Conservation (phyloP, 2,113 vertebrate genomes). For the Thalassarche chlororhynchos region DNA sequence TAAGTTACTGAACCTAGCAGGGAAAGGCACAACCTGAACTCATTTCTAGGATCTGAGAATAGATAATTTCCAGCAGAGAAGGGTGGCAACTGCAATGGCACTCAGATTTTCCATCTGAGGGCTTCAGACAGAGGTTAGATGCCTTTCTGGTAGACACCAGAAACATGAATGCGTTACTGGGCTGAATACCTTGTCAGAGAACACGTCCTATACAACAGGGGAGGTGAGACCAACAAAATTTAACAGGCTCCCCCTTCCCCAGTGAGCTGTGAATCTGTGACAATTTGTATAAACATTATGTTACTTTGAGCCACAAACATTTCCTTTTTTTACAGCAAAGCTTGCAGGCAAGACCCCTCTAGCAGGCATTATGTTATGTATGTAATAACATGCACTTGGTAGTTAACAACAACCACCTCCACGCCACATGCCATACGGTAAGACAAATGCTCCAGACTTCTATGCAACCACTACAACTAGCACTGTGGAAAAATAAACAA, state of each 20-base stretch:
- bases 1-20: not conserved
- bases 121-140: not conserved
- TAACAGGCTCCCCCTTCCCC: not conserved
- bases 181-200: not conserved
- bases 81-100: not conserved
- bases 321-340: not conserved
- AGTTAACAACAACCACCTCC: not conserved
- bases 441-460: not conserved
- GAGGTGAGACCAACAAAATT: not conserved
- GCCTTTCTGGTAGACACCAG: not conserved
- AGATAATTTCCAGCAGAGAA: not conserved
- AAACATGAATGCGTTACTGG: not conserved
- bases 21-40: not conserved
- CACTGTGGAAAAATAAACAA: not conserved
- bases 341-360: not conserved
- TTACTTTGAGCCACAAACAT: not conserved
- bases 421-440: accelerated
- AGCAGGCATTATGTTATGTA: not conserved
- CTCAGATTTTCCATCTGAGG: not conserved
- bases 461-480: not conserved
- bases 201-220: not conserved
- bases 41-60: not conserved
- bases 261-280: not conserved
- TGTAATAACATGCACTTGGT: not conserved
- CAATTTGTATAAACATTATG: accelerated